A percentile compares a stretch with the other conserved stretches of the same genome.
phyloP scores from a whole-genome alignment of 2,888 invertebrate species.

The Melanostoma mellinum region DNA sequence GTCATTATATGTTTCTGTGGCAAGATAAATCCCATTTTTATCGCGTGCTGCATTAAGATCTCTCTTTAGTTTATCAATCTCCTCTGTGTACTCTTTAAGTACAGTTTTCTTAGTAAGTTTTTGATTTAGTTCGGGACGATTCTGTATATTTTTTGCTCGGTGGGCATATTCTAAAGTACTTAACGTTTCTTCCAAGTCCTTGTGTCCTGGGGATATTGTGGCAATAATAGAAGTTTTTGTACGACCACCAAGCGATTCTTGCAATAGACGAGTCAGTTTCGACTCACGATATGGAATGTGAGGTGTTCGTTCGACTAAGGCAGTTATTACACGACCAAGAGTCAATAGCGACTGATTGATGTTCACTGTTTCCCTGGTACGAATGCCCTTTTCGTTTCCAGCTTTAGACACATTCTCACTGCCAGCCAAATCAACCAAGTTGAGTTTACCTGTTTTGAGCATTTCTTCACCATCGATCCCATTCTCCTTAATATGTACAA shows the following conservation, averaged over 20 bases:
- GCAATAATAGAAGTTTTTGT: conserved; percentile 99
- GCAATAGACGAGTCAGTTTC: conserved; percentile 95
- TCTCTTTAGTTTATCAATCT: conserved; percentile 93
- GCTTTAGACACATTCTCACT: conserved; percentile 98
- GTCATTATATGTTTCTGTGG: conserved; percentile 91
- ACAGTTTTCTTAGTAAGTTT: conserved; percentile 92
- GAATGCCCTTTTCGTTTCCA: conserved; percentile 93
- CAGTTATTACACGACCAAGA: conserved; percentile 96
- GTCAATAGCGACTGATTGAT: conserved; percentile 98
- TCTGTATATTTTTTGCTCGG: conserved; percentile 95
- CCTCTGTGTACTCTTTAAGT: conserved; percentile 92
- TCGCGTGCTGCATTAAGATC: conserved; percentile 94
- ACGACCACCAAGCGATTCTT: conserved; percentile 97
- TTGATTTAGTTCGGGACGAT: conserved; percentile 96
- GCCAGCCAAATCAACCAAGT: conserved; percentile 98
- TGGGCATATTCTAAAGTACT: conserved; percentile 98
- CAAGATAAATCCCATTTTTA: conserved; percentile 93
- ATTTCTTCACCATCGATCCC: conserved; percentile 94
- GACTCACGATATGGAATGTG: conserved; percentile 99
- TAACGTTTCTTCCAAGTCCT: conserved; percentile 95
- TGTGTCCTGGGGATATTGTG: conserved; percentile 94
- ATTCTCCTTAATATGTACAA: conserved; percentile 95
- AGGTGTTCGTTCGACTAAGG: conserved; percentile 94
- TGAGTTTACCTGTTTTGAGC: conserved; percentile 97
- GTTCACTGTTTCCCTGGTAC: conserved; percentile 96